Evolutionary conservation across 2,888 invertebrate genomes (phyloP).

Genomic region (Scaptodrosophila latifasciaeformis): DNA sequence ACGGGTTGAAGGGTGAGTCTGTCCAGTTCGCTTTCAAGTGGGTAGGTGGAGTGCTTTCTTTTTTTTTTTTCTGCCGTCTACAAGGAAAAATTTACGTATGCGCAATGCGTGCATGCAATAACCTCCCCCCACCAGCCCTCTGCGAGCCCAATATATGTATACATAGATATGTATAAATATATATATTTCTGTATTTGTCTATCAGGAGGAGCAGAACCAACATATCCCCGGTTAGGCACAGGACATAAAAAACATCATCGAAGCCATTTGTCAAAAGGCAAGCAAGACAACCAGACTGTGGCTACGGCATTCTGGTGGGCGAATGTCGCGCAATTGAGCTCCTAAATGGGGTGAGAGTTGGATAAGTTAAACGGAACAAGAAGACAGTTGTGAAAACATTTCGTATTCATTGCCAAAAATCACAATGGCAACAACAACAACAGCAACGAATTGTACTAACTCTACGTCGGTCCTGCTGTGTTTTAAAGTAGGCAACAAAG

Average conservation of each 20-base stretch:
- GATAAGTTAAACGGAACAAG: too few species aligned
- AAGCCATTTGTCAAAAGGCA: conserved; percentile 63
- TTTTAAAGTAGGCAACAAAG: too few species aligned
- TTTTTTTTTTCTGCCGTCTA: conserved; percentile 26
- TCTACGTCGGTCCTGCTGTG: too few species aligned
- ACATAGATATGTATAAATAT: conserved; percentile 8
- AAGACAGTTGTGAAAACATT: conserved; percentile 24
- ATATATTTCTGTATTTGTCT: conserved; percentile 12
- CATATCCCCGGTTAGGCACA: conserved; percentile 35
- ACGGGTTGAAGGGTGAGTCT: too few species aligned
- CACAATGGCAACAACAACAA: conserved; percentile 39
- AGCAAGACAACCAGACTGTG: conserved; percentile 4
- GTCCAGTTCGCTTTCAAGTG: too few species aligned
- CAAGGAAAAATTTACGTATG: conserved; percentile 48
- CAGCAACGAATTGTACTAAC: neutral
- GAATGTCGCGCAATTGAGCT: conserved; percentile 4
- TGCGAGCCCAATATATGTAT: conserved; percentile 11
- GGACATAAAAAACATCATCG: conserved; percentile 66
- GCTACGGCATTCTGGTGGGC: neutral
- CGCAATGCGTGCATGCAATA: conserved; percentile 33
- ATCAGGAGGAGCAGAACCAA: conserved; percentile 28
- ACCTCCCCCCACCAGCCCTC: neutral
- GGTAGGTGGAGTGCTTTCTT: too few species aligned
- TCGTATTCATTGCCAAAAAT: conserved; percentile 66
- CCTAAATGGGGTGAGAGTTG: neutral